Base-by-base conservation (phyloP, 1,140 invertebrate species). In the Papilio xuthus region DNA sequence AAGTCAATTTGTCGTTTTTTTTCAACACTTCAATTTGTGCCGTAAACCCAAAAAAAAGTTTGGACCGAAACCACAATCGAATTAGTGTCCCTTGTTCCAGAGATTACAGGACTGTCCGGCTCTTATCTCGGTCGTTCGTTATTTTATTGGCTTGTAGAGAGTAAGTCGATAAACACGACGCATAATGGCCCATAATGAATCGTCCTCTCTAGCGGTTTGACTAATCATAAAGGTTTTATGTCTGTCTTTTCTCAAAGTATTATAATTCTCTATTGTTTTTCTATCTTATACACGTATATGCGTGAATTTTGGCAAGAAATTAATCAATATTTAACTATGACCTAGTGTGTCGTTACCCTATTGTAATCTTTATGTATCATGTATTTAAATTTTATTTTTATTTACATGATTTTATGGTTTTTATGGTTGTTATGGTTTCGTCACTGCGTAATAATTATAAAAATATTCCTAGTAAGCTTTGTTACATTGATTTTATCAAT, bases 81-180 rank as follows among this genome's bases (percentile, higher is more conserved):
- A 94, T 94, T 93, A 94, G 92, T 94, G 92, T 92, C 92, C 92
- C 91, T 93, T 93, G 92, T 93, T 93, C 89, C 88, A 90, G 89
- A 93, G 92, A 93, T 93, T 93, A 93, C 88, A 91, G 88, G 89
- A 92, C 88, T 92, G 92, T 93, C 92, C 89, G 88, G 84, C 84
- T 88, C 88, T 93, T 94, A 94, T 94, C 92, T 92, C 80, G 89
- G 87, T 92, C 91, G 91, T 94, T 93, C 92, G 91, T 94, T 94
- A 94, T 94, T 94, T 94, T 93, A 93, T 93, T 92, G 90, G 90
- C 88, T 92, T 91, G 92, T 93, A 90, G 89, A 89, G 90, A 90
- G 90, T 90, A 89, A 92, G 88, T 88, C 90, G 92, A 93, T 93
- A 93, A 93, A 93, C 92, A 94, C 90, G 91, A 86, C 91, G 89